Conservation (phyloP, 2,113 vertebrate genomes). For the Periophthalmus modestus region DNA sequence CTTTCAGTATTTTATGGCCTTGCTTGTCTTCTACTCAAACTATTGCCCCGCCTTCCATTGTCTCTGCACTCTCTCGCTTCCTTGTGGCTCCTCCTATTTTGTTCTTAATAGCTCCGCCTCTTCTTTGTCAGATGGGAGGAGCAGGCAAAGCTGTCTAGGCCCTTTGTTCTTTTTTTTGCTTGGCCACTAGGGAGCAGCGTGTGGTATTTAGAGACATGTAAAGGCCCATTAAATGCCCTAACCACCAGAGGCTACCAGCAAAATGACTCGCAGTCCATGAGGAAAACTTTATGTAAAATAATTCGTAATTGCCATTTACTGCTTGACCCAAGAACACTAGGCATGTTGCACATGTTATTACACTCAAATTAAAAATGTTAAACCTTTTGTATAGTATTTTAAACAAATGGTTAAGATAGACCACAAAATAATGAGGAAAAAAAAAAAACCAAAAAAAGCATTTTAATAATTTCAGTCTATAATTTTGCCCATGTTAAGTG, state of each 20-base stretch:
- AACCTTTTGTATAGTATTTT: too few species aligned
- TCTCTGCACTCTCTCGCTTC: slow-evolving; percentile 3
- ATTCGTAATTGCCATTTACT: too few species aligned
- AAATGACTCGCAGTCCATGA: slow-evolving; percentile 16
- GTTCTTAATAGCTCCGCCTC: slow-evolving; percentile 16
- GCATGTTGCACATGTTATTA: neutral
- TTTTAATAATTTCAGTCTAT: too few species aligned
- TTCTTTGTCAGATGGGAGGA: slow-evolving; percentile 25
- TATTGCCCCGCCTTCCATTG: slow-evolving; percentile 16
- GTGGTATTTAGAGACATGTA: slow-evolving; percentile 56
- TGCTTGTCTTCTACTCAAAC: slow-evolving; percentile 22
- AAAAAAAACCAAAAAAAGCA: too few species aligned
- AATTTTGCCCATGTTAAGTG: slow-evolving; percentile 30
- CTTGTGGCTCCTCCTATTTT: slow-evolving; percentile 14
- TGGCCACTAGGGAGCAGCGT: slow-evolving; percentile 75
- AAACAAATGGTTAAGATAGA: too few species aligned
- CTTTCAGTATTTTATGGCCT: slow-evolving; percentile 43
- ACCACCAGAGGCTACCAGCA: slow-evolving; percentile 36
- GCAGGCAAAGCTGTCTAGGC: slow-evolving; percentile 10
- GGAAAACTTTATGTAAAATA: slow-evolving; percentile 3
- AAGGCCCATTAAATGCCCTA: slow-evolving; percentile 48
- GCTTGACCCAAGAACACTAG: neutral
- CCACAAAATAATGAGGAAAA: too few species aligned
- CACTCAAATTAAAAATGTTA: too few species aligned
- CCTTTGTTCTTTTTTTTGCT: slow-evolving; percentile 42